phyloP scores from a whole-genome alignment of 2,797 vertebrate species.

The Trematomus bernacchii region DNA sequence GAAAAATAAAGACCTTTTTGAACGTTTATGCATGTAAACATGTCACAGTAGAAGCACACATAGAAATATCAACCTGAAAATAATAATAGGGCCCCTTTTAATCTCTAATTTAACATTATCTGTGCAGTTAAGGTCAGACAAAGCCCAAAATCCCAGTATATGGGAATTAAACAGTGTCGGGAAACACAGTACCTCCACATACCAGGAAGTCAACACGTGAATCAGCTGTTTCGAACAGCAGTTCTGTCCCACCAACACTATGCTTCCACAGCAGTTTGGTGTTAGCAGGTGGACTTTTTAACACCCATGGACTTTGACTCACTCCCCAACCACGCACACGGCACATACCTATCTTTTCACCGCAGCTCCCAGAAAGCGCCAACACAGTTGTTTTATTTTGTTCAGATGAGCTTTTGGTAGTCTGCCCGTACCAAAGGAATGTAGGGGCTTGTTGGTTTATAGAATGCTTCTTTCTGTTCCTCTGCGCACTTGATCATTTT shows the following conservation, averaged over 20 bases:
- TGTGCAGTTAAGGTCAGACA: neutral
- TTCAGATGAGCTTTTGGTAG: constrained; percentile 62
- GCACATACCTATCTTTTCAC: constrained; percentile 45
- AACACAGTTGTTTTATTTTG: constrained; percentile 65
- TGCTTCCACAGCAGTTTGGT: constrained; percentile 67
- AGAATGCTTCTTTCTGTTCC: constrained; percentile 24
- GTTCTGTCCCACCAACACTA: constrained; percentile 41
- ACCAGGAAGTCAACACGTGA: constrained; percentile 38
- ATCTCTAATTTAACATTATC: neutral
- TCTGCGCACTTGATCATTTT: constrained; percentile 15
- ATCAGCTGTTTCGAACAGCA: constrained; percentile 66
- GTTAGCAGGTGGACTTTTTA: constrained; percentile 56
- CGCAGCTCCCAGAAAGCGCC: constrained; percentile 52
- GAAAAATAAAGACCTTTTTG: no score
- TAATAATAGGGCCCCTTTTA: no score
- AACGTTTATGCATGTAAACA: no score
- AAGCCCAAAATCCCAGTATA: neutral
- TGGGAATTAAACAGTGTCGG: neutral
- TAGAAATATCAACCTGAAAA: no score
- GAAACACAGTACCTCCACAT: constrained; percentile 4
- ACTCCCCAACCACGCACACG: constrained; percentile 26
- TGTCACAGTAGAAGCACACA: no score
- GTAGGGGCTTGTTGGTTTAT: constrained; percentile 34
- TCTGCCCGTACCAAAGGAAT: constrained; percentile 53
- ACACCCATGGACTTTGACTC: constrained; percentile 36